Evolutionary conservation across 1,140 invertebrate genomes (phyloP).

Genomic region (Diorhabda carinulata): DNA sequence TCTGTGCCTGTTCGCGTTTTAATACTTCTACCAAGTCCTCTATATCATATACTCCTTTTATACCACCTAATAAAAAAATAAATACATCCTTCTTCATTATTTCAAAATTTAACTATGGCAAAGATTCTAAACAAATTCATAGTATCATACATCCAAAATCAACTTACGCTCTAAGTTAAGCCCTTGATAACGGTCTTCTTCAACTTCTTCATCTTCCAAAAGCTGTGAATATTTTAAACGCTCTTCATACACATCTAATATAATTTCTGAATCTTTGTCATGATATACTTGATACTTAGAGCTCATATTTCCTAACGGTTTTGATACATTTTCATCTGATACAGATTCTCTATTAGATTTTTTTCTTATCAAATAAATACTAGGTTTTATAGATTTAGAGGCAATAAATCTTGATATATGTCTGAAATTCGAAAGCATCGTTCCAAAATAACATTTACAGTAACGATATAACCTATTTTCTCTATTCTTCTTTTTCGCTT

Average conservation of each 20-base stretch:
- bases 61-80: constrained; percentile 27
- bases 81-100: too few species aligned
- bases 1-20: constrained; percentile 68
- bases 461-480: too few species aligned
- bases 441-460: too few species aligned
- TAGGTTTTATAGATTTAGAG: not conserved
- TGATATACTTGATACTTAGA: constrained; percentile 32
- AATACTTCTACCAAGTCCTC: constrained; percentile 79
- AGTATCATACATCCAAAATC: not conserved
- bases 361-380: too few species aligned
- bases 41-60: constrained; percentile 50
- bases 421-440: constrained; percentile 26
- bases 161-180: constrained; percentile 34
- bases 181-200: constrained; percentile 28
- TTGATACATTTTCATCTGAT: not conserved
- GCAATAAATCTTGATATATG: constrained; percentile 7
- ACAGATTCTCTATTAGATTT: too few species aligned
- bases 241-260: constrained; percentile 38
- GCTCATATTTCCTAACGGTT: constrained; percentile 18
- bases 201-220: constrained; percentile 27
- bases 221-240: constrained; percentile 32
- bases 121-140: not conserved
- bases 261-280: constrained; percentile 34
- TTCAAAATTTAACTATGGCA: too few species aligned
- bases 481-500: too few species aligned